A percentile compares a stretch with the other conserved stretches of the same genome.
These are phyloP conservation scores for Hipposideros armiger DNA, from an alignment of 2,113 vertebrate species.

Conservation along the genomic window DNA sequence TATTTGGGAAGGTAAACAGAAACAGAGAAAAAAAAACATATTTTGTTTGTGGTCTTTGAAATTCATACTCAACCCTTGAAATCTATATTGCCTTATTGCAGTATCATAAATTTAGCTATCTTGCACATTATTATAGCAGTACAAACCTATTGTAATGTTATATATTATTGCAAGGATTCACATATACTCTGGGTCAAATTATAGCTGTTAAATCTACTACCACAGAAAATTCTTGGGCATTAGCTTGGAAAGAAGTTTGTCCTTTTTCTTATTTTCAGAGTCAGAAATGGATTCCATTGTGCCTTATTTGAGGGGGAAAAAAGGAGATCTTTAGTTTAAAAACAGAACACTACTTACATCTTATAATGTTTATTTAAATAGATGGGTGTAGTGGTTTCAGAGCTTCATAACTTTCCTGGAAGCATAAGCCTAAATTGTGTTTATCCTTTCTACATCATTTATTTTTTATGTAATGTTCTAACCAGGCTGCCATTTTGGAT, in stretches of 20 bases:
- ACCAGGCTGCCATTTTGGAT: neutral
- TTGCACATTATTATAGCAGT: neutral
- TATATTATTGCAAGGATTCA: conserved; percentile 14
- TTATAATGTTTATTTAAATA: neutral
- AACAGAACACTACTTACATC: neutral
- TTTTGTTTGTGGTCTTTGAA: conserved; percentile 64
- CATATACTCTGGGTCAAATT: neutral
- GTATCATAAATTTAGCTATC: neutral
- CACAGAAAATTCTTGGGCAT: neutral
- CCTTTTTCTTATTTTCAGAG: conserved; percentile 50
- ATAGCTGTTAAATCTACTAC: neutral
- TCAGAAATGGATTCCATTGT: conserved; percentile 30
- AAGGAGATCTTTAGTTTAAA: conserved; percentile 24
- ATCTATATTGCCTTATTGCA: conserved; percentile 35
- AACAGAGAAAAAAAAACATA: neutral
- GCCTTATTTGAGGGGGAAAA: neutral
- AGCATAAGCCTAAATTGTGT: neutral
- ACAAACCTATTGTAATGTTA: neutral
- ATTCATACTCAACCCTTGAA: conserved; percentile 50
- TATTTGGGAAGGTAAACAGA: conserved; percentile 42
- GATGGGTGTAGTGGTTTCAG: neutral
- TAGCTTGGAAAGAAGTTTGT: conserved; percentile 10
- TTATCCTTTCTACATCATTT: neutral
- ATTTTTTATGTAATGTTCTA: neutral
- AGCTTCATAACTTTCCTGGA: neutral